Evolutionary conservation across 2,797 vertebrate species (phyloP).

Genomic region (Furcifer pardalis): DNA sequence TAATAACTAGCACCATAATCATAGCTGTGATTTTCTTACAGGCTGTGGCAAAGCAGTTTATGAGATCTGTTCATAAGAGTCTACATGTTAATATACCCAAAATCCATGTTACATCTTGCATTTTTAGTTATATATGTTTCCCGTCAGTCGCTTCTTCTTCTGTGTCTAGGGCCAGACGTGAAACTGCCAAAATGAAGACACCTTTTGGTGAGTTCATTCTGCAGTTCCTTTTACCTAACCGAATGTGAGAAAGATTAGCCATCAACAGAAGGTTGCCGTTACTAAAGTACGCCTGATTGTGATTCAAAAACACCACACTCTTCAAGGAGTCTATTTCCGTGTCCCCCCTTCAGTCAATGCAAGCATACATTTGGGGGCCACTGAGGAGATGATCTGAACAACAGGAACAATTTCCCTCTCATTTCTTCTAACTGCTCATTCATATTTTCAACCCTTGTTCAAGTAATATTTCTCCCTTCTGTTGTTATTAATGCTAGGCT

Average conservation of each 20-base stretch:
- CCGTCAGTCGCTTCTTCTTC: too few relatives aligned
- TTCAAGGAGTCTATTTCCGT: too few relatives aligned
- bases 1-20: background rate
- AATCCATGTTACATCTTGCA: background rate
- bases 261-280: too few relatives aligned
- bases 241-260: too few relatives aligned
- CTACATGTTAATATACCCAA: background rate
- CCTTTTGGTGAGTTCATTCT: too few relatives aligned
- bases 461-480: background rate
- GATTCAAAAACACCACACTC: too few relatives aligned
- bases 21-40: background rate
- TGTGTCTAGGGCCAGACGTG: too few relatives aligned
- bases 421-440: conserved; percentile 4
- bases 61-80: background rate
- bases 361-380: background rate
- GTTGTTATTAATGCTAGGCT: background rate
- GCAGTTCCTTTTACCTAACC: too few relatives aligned
- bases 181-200: too few relatives aligned
- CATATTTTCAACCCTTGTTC: background rate
- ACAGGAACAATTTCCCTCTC: conserved; percentile 29
- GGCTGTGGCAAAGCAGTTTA: background rate
- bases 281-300: too few relatives aligned
- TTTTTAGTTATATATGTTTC: background rate
- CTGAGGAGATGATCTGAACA: conserved; percentile 8
- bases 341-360: background rate